Evolutionary conservation across 2,888 invertebrate genomes (phyloP).

Genomic region (Oscheius sp.): DNA sequence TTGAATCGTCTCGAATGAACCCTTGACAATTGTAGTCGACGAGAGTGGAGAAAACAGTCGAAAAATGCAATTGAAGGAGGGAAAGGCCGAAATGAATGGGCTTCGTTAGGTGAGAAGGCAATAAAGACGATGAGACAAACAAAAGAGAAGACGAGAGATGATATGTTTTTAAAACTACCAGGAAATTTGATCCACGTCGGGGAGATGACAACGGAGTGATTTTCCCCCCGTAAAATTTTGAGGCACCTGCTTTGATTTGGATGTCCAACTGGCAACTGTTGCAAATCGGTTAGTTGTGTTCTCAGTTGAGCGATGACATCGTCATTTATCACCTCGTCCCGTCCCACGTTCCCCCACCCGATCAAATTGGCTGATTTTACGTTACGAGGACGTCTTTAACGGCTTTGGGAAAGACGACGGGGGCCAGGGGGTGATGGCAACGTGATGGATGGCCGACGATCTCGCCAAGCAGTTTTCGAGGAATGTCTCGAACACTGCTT

Average conservation of each 20-base stretch:
- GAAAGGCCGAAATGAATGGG: conserved; percentile 16
- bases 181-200: conserved; percentile 10
- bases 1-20: too few relatives aligned
- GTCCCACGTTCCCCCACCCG: conserved; percentile 17
- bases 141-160: neutral
- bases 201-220: neutral
- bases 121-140: conserved; percentile 4
- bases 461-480: neutral
- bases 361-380: conserved; percentile 31
- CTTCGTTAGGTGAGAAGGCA: conserved; percentile 26
- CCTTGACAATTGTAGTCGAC: too few relatives aligned
- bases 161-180: conserved; percentile 9
- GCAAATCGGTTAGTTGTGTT: conserved; percentile 25
- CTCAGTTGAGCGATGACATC: conserved; percentile 26
- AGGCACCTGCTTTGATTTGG: conserved; percentile 28
- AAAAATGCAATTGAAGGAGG: too few relatives aligned
- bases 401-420: conserved; percentile 18
- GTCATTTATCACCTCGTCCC: conserved; percentile 29
- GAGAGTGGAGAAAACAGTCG: too few relatives aligned
- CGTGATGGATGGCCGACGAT: neutral
- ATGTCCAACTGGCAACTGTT: conserved; percentile 19
- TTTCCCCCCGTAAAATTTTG: conserved; percentile 16
- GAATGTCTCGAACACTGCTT: neutral
- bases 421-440: conserved; percentile 21
- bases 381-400: conserved; percentile 21